Evolutionary conservation across 2,888 invertebrate species (phyloP).

Genomic region (Chymomyza procnemis): DNA sequence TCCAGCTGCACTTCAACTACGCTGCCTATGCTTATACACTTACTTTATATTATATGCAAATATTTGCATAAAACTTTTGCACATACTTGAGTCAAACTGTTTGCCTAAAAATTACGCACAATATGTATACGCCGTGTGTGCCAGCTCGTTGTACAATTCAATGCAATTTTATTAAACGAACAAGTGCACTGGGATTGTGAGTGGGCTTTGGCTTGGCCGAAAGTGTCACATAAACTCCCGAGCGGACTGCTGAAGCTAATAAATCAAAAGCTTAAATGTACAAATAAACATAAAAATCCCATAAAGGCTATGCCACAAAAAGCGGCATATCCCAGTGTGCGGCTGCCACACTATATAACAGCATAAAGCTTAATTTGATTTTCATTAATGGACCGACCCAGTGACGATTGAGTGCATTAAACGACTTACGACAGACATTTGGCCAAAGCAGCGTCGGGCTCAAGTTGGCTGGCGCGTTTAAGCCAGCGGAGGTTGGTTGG

Average conservation of each 20-base stretch:
- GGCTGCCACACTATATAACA: slow-evolving; percentile 5
- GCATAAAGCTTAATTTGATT: slow-evolving; percentile 15
- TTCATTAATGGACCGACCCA: not conserved
- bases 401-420: not conserved
- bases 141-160: not conserved
- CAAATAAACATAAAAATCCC: slow-evolving; percentile 1
- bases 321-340: not conserved
- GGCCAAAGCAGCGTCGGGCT: not conserved
- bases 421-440: not conserved
- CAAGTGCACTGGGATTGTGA: no score
- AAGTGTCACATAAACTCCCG: not conserved
- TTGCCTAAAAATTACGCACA: not conserved
- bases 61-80: slow-evolving; percentile 17
- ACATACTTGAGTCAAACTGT: not conserved
- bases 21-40: slow-evolving; percentile 26
- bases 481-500: no score
- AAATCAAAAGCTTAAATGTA: slow-evolving; percentile 9
- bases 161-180: not conserved
- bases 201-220: no score
- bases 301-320: not conserved
- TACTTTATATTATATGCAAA: no score
- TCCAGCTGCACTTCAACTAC: not conserved
- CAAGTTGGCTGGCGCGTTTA: not conserved
- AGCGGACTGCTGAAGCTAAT: slow-evolving; percentile 1
- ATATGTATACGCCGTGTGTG: not conserved